A percentile compares a stretch with the other conserved stretches of the same genome.
Conservation (phyloP, 2,797 vertebrate species). For the Siniperca undulata region DNA sequence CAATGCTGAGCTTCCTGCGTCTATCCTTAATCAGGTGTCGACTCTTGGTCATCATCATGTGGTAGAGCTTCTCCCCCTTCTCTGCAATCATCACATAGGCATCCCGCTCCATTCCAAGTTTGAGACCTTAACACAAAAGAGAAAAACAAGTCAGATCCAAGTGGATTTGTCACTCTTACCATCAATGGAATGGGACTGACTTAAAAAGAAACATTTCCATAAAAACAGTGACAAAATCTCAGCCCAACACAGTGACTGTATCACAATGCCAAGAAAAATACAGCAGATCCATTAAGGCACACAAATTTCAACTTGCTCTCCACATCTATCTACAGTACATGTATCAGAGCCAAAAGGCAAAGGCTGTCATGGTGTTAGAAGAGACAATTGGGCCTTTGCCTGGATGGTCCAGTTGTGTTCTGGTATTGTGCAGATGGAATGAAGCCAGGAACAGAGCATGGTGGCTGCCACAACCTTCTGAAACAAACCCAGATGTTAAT, state of each 20-base stretch:
- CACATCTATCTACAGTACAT: conserved; percentile 22
- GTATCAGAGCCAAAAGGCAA: conserved; percentile 25
- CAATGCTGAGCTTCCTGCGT: conserved; percentile 95
- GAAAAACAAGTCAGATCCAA: conserved; percentile 21
- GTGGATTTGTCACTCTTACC: not conserved
- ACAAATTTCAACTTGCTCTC: conserved; percentile 30
- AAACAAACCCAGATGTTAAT: conserved; percentile 75
- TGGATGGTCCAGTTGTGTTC: conserved; percentile 41
- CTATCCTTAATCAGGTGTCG: conserved; percentile 96
- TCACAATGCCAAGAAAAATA: conserved; percentile 40
- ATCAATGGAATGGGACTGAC: not conserved
- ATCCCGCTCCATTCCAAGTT: conserved; percentile 98
- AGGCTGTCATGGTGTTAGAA: conserved; percentile 53
- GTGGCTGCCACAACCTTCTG: conserved; percentile 36
- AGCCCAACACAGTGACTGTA: not conserved
- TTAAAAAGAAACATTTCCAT: not conserved
- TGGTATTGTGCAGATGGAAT: conserved; percentile 62
- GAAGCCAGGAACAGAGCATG: conserved; percentile 38
- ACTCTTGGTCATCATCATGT: conserved; percentile 98
- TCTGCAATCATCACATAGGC: conserved; percentile 98
- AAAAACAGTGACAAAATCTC: conserved; percentile 9
- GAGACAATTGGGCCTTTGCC: conserved; percentile 57
- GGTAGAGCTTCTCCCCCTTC: conserved; percentile 99
- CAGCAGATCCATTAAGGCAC: conserved; percentile 10
- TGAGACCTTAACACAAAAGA: conserved; percentile 87